Evolutionary conservation across 1,140 invertebrate genomes (phyloP), one percentile per base, ranked within the genome.

Genomic region (Tigriopus japonicus): DNA sequence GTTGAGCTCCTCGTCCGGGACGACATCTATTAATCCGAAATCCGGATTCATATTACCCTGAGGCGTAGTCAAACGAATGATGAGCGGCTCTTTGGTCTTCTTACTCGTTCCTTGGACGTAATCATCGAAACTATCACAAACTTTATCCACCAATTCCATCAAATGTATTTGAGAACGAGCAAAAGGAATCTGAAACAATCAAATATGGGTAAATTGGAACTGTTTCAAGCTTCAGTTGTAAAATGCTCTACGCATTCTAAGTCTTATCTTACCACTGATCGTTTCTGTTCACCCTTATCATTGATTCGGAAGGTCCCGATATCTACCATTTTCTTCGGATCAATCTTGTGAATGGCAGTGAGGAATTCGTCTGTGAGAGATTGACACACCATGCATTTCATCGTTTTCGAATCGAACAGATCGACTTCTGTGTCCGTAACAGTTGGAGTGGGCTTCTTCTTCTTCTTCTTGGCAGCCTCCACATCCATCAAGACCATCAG

Each of bases 271-370:
- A 81, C 82, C 64, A 78, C 77, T 66, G 83, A 81, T 60, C 78
- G 77, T 65, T 81, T 76, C 23, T 83, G 79, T 71, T 87, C 86
- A 62, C 87, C 87, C 53, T 80, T 69, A 1, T 78, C 76, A 69
- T 90, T 85, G 65, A 91, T 74, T 56, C 83, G 75, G 70, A 85
- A 89, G 69, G 82, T 85, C 28, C 87, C 86, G 24, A 87, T 79
- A 70, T 89, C 81, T 6, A 87, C 77, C 72, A 76, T 82, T 71
- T 80, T 82, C 65, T 81, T 79, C 59, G 86, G 83, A 73, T 89
- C 81, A 45, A 84, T 77, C 67, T 17, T 41, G 60, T 74, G 74
- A 52, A 91, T 77, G 60, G 74, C 79, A 52, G 71, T 73, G 65
- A 82, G 78, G 49, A 90, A 71, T 73, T 91, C 85, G 60, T 80